Percentiles rank a stretch among this genome's conserved stretches.
phyloP scores from a whole-genome alignment of 23 tunicate species.

The Trididemnum miniatum region DNA sequence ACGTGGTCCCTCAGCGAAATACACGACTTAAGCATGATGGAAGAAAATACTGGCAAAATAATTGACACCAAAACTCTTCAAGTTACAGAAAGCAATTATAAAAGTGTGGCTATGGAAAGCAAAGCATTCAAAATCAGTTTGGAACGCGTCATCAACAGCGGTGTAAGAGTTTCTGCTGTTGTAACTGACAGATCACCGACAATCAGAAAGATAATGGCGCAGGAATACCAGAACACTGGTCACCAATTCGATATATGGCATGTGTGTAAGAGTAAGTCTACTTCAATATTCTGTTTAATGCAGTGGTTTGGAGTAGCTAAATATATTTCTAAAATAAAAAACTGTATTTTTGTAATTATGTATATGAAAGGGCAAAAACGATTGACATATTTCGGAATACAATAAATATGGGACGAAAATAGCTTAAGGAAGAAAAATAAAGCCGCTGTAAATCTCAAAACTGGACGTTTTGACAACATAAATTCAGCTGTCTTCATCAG shows the following conservation, averaged over 20 bases:
- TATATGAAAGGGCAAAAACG: too few relatives aligned
- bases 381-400: too few relatives aligned
- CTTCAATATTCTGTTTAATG: too few relatives aligned
- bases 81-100: neutral
- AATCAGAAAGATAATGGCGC: neutral
- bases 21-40: neutral
- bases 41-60: neutral
- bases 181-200: neutral
- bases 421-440: too few relatives aligned
- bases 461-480: too few relatives aligned
- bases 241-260: neutral
- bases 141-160: neutral
- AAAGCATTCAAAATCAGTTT: neutral
- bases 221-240: neutral
- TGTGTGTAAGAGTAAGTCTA: neutral
- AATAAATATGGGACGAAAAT: too few relatives aligned
- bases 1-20: neutral
- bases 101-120: neutral
- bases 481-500: too few relatives aligned
- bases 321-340: too few relatives aligned
- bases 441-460: too few relatives aligned
- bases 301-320: too few relatives aligned
- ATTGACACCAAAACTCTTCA: neutral
- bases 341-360: too few relatives aligned
- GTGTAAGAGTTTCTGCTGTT: neutral